Percentiles rank a stretch among this genome's conserved stretches.
Evolutionary conservation across 2,888 invertebrate genomes (phyloP).

Genomic region (Cephonodes hylas): DNA sequence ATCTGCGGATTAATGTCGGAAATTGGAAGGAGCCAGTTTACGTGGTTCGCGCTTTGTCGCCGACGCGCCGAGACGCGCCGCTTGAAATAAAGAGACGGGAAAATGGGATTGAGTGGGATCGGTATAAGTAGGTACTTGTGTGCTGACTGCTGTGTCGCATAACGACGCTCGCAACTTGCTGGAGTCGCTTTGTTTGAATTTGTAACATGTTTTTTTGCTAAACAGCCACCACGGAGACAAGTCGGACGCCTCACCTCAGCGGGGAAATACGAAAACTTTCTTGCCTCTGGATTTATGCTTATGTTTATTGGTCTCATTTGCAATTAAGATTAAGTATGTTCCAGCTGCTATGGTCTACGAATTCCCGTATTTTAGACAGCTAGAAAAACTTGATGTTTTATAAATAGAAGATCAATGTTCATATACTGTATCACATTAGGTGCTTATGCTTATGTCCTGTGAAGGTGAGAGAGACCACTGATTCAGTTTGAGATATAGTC

Average conservation of each 20-base stretch:
- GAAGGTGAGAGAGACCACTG: no score
- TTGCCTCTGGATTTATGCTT: not conserved
- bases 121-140: constrained; percentile 20
- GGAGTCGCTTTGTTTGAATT: constrained; percentile 19
- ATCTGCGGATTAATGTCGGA: constrained; percentile 69
- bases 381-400: no score
- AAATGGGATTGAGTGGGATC: constrained; percentile 27
- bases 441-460: no score
- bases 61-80: constrained; percentile 14
- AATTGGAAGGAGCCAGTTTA: constrained; percentile 48
- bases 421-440: no score
- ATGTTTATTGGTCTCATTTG: no score
- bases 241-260: not conserved
- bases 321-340: no score
- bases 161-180: constrained; percentile 18
- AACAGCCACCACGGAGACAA: not conserved
- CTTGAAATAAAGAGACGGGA: constrained; percentile 23
- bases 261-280: not conserved
- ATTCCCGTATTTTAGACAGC: no score
- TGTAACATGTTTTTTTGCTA: not conserved
- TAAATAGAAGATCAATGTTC: no score
- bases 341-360: no score
- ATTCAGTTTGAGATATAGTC: no score
- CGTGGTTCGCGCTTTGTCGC: constrained; percentile 51
- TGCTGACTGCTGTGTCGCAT: not conserved